Conservation (phyloP, 2,888 invertebrate genomes). For the Apoda limacodes region DNA sequence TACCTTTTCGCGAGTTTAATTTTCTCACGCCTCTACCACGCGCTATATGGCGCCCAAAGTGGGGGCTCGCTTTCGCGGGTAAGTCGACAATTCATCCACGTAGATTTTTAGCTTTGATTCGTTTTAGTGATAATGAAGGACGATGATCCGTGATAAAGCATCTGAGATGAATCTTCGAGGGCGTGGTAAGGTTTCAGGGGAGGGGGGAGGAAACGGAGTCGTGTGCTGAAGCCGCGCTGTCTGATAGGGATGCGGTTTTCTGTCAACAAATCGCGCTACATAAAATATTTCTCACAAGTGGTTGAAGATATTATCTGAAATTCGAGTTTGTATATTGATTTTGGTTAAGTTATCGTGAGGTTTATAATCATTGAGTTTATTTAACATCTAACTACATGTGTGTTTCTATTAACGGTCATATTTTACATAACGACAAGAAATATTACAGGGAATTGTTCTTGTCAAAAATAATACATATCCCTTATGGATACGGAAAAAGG, state of each 20-base stretch:
- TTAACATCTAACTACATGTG: too few species aligned
- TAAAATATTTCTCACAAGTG: constrained; percentile 27
- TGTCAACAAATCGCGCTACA: constrained; percentile 62
- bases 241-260: constrained; percentile 56
- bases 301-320: not conserved
- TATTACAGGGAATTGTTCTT: too few species aligned
- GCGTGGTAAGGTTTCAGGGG: constrained; percentile 58
- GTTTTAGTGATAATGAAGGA: not conserved
- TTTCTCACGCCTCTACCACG: constrained; percentile 33
- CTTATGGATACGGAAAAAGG: too few species aligned
- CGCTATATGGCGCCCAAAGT: constrained; percentile 62
- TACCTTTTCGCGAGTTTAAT: constrained; percentile 30
- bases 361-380: too few species aligned
- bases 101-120: not conserved
- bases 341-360: not conserved
- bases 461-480: too few species aligned
- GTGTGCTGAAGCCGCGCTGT: constrained; percentile 45
- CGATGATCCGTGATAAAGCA: constrained; percentile 42
- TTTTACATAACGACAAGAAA: too few species aligned
- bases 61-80: constrained; percentile 55
- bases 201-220: too few species aligned
- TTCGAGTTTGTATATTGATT: not conserved
- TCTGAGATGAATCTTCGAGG: constrained; percentile 38
- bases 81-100: constrained; percentile 34
- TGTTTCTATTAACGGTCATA: too few species aligned